A percentile compares a stretch with the other conserved stretches of the same genome.
Conservation (phyloP, 2,113 vertebrate species). For the Callospermophilus lateralis region DNA sequence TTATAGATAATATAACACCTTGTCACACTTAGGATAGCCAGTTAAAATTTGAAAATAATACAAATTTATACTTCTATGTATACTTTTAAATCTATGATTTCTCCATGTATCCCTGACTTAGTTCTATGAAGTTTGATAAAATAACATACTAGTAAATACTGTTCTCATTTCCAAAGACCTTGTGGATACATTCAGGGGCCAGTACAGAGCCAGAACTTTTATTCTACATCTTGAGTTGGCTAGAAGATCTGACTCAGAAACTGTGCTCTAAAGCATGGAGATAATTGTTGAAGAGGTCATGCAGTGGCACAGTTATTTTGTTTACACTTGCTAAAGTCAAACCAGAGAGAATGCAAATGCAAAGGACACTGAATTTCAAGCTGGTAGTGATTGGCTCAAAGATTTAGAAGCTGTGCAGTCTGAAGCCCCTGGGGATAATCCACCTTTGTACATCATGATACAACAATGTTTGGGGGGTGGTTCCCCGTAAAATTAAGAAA, state of each 20-base stretch:
- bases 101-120: background rate
- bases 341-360: background rate
- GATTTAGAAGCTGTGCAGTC: background rate
- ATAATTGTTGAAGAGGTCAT: background rate
- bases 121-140: slow-evolving; percentile 19
- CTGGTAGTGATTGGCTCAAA: background rate
- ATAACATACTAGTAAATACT: background rate
- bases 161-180: background rate
- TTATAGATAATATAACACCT: background rate
- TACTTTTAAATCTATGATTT: background rate
- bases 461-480: background rate
- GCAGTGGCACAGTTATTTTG: background rate
- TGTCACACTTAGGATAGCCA: background rate
- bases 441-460: background rate
- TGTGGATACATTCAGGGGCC: background rate
- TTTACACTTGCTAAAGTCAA: background rate
- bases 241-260: background rate
- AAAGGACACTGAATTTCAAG: slow-evolving; percentile 41
- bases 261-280: background rate
- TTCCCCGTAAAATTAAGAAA: background rate
- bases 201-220: background rate
- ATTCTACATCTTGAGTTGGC: background rate
- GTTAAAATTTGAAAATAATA: slow-evolving; percentile 15
- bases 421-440: background rate
- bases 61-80: background rate